phyloP scores from a whole-genome alignment of 2,113 vertebrate species.

The Euleptes europaea region DNA sequence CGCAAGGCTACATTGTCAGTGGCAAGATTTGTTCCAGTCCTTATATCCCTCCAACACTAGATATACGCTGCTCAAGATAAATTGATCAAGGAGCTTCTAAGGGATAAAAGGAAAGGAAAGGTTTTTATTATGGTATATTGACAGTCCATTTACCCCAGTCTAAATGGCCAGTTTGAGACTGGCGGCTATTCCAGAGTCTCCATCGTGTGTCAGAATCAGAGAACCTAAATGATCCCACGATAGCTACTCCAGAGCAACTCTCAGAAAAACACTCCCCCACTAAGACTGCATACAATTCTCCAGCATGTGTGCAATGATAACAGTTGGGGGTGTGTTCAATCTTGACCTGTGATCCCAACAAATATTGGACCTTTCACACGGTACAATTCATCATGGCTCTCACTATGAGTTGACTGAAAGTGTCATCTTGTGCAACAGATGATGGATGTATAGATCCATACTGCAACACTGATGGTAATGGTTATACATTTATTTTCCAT shows the following conservation, averaged over 20 bases:
- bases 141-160: not conserved
- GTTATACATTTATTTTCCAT: not conserved
- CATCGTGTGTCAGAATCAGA: not conserved
- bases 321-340: not conserved
- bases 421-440: not conserved
- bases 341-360: not conserved
- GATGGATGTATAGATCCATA: not conserved
- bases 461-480: not conserved
- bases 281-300: not conserved
- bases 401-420: not conserved
- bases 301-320: not conserved
- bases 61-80: no score
- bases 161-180: not conserved
- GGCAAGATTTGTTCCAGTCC: no score
- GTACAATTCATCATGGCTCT: not conserved
- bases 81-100: no score
- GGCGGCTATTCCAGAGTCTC: not conserved
- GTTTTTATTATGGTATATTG: not conserved
- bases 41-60: no score
- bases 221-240: not conserved
- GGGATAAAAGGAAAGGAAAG: no score
- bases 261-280: not conserved
- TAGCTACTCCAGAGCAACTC: not conserved
- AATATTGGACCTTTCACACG: not conserved
- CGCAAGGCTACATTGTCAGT: no score